A percentile compares a stretch with the other conserved stretches of the same genome.
These are phyloP conservation scores for Dicranocentrus wangi DNA, from an alignment of 2,888 invertebrate genomes.

Conservation along the genomic window DNA sequence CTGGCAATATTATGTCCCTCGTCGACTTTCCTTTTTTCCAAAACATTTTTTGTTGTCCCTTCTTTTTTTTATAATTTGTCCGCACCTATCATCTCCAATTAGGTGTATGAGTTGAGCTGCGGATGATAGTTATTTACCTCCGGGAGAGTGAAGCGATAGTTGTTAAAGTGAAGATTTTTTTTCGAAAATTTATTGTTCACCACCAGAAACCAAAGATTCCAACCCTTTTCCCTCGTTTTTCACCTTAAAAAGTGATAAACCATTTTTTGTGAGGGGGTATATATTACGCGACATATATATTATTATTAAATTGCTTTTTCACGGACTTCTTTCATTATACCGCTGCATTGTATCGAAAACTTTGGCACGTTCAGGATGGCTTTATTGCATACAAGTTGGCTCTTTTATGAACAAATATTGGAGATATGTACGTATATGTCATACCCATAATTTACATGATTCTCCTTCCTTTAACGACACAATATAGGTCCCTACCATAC, in stretches of 20 bases:
- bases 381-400: too few relatives aligned
- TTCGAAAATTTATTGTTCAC: too few relatives aligned
- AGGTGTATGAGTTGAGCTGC: constrained; percentile 42
- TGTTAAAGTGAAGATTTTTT: neutral
- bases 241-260: constrained; percentile 33
- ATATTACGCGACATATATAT: too few relatives aligned
- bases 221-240: constrained; percentile 44
- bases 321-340: neutral
- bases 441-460: neutral
- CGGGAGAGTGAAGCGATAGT: constrained; percentile 38
- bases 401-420: neutral
- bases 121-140: constrained; percentile 55
- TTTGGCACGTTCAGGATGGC: constrained; percentile 12
- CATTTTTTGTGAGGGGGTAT: constrained; percentile 23
- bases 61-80: constrained; percentile 42
- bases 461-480: neutral
- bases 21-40: neutral
- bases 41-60: constrained; percentile 1
- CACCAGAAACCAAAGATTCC: constrained; percentile 28
- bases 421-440: neutral
- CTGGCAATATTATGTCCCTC: neutral
- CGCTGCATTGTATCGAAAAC: neutral
- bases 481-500: too few relatives aligned
- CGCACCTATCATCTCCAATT: constrained; percentile 53
- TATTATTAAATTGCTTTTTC: neutral